phyloP scores from a whole-genome alignment of 2,888 invertebrate genomes.

The Drosophila barbarae region DNA sequence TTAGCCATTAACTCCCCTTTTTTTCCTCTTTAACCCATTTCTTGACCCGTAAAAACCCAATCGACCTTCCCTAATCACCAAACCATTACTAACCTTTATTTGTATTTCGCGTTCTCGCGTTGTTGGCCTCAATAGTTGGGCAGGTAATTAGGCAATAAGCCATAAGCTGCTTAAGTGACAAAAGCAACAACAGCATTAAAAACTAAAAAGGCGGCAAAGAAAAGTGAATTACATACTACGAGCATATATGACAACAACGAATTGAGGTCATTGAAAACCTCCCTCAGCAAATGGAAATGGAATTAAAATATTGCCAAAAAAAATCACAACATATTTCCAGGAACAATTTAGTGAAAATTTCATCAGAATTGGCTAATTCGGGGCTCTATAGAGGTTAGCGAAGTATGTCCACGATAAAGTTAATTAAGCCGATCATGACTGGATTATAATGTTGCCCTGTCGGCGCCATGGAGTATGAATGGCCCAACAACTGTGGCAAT shows the following conservation, averaged over 20 bases:
- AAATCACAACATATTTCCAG: neutral
- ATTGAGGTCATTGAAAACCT: constrained; percentile 25
- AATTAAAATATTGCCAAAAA: constrained; percentile 26
- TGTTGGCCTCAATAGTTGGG: constrained; percentile 48
- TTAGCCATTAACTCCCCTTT: neutral
- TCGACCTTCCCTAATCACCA: constrained; percentile 35
- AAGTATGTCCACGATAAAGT: constrained; percentile 20
- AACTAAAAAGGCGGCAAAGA: constrained; percentile 34
- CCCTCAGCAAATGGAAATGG: constrained; percentile 7
- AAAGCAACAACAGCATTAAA: constrained; percentile 29
- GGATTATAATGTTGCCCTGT: constrained; percentile 20
- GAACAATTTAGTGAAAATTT: neutral
- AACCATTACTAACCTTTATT: constrained; percentile 43
- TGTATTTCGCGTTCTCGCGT: constrained; percentile 27
- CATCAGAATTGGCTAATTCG: constrained; percentile 9
- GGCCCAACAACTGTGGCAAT: constrained; percentile 14
- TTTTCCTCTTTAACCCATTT: neutral
- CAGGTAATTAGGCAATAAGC: constrained; percentile 62
- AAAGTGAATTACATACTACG: constrained; percentile 31
- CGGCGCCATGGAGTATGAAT: constrained; percentile 15
- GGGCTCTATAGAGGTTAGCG: constrained; percentile 4
- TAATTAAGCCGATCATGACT: constrained; percentile 35
- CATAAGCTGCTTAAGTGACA: constrained; percentile 68
- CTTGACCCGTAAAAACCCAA: constrained; percentile 7
- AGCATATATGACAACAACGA: constrained; percentile 30